These are phyloP conservation scores for Cartodere bifasciata DNA, from an alignment of 2,888 invertebrate genomes.

Conservation along the genomic window DNA sequence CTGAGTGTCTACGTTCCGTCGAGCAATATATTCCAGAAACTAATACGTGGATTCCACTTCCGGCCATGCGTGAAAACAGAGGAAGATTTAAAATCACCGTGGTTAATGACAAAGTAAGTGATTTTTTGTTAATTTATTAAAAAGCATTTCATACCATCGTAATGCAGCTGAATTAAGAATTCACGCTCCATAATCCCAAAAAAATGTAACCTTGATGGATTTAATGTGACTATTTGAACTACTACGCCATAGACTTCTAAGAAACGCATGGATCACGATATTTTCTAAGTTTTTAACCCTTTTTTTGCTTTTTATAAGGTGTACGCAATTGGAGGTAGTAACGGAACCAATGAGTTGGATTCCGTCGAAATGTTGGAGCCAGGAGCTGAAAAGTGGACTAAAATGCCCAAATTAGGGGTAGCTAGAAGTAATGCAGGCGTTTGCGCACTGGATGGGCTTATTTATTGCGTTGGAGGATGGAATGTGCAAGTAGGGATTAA, in stretches of 20 bases:
- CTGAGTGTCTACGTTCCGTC: constrained; percentile 63
- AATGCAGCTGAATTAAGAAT: no score
- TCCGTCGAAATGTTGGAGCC: constrained; percentile 52
- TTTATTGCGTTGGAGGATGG: constrained; percentile 75
- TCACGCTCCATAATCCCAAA: no score
- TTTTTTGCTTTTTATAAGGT: no score
- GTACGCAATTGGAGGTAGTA: constrained; percentile 73
- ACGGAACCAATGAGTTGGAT: constrained; percentile 69
- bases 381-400: constrained; percentile 33
- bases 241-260: no score
- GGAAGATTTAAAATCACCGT: constrained; percentile 70
- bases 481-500: constrained; percentile 54
- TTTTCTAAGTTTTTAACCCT: no score
- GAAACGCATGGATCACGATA: no score
- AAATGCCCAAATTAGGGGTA: constrained; percentile 41
- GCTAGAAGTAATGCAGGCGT: constrained; percentile 60
- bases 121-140: no score
- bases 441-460: constrained; percentile 47
- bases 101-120: no score
- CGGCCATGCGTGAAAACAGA: constrained; percentile 60
- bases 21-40: constrained; percentile 59
- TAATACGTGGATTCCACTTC: constrained; percentile 56
- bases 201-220: no score
- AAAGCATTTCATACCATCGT: no score
- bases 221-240: no score